A percentile compares a stretch with the other conserved stretches of the same genome.
phyloP scores from a whole-genome alignment of 1,140 invertebrate genomes.

The Maconellicoccus hirsutus region DNA sequence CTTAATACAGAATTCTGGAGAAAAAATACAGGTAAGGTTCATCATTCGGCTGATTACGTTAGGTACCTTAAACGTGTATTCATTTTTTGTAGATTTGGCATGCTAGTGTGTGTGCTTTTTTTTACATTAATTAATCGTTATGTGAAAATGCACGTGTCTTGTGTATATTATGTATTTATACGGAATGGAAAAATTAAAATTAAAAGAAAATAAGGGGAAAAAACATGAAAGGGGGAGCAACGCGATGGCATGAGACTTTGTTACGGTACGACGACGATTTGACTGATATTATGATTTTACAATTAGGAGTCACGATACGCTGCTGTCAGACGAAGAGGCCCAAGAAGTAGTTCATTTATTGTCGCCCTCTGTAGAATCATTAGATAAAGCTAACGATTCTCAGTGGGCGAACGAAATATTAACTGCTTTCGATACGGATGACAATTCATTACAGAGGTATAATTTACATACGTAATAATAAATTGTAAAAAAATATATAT shows the following conservation, averaged over 20 bases:
- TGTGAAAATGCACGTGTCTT: no score
- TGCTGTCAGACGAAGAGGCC: slow-evolving; percentile 73
- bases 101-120: neutral
- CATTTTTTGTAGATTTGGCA: neutral
- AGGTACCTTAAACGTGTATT: neutral
- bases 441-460: neutral
- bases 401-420: neutral
- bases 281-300: slow-evolving; percentile 5
- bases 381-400: neutral
- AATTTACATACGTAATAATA: neutral
- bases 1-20: slow-evolving; percentile 23
- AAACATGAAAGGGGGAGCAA: neutral
- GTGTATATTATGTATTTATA: no score
- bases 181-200: neutral
- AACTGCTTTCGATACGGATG: neutral
- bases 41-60: neutral
- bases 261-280: neutral
- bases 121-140: no score
- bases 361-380: slow-evolving; percentile 39
- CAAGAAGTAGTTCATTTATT: slow-evolving; percentile 68
- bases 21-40: slow-evolving; percentile 25
- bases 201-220: neutral
- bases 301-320: slow-evolving; percentile 43
- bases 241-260: neutral
- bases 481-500: no score